Conservation (phyloP, 2,888 invertebrate genomes). For the Rhagophthalmus giganteus region DNA sequence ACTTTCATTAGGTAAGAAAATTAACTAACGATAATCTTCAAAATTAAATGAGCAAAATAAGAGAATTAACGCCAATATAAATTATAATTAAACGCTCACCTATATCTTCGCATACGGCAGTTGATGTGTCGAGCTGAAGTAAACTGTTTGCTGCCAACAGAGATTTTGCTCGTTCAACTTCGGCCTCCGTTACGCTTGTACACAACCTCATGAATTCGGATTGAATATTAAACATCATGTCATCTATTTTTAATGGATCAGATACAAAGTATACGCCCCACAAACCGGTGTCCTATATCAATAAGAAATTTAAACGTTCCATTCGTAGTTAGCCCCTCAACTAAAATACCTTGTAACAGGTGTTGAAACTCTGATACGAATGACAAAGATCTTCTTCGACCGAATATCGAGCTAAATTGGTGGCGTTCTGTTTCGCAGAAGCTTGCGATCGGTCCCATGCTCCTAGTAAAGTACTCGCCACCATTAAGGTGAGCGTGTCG, state of each 20-base stretch:
- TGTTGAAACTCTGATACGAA: constrained; percentile 98
- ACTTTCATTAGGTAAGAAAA: too few relatives aligned
- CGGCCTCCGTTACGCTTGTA: constrained; percentile 83
- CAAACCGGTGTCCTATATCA: constrained; percentile 87
- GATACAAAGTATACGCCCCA: constrained; percentile 95
- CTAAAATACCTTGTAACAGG: constrained; percentile 86
- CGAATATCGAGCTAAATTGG: constrained; percentile 77
- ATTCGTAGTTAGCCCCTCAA: too few relatives aligned
- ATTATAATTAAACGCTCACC: too few relatives aligned
- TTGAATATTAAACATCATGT: constrained; percentile 78
- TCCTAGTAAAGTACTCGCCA: constrained; percentile 95
- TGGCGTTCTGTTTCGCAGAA: constrained; percentile 88
- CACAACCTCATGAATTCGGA: constrained; percentile 91
- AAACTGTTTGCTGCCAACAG: constrained; percentile 95
- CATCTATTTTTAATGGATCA: constrained; percentile 69
- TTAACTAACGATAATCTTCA: too few relatives aligned
- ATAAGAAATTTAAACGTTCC: too few relatives aligned
- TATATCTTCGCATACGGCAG: constrained; percentile 98
- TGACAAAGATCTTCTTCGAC: constrained; percentile 81
- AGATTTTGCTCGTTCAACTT: constrained; percentile 94
- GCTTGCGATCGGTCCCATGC: constrained; percentile 94
- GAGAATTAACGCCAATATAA: too few relatives aligned
- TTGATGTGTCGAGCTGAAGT: constrained; percentile 94
- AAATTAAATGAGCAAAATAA: too few relatives aligned
- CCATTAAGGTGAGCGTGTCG: constrained; percentile 97